These are phyloP conservation scores for Spodoptera picta DNA, from an alignment of 2,888 invertebrate species.

Conservation along the genomic window DNA sequence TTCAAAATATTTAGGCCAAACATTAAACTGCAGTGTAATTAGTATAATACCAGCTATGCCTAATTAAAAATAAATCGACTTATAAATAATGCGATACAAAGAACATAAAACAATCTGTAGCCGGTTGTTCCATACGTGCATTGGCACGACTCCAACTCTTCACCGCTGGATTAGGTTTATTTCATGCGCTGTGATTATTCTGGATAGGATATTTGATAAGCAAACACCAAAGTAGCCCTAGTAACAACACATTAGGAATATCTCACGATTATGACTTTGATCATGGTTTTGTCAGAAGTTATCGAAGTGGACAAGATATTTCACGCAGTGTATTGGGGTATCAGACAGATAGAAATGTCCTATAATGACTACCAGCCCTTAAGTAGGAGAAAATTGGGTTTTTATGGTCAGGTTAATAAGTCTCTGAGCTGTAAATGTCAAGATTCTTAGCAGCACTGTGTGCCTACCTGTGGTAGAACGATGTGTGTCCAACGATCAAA, in stretches of 20 bases:
- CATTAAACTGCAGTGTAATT: too few relatives aligned
- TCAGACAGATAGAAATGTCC: too few relatives aligned
- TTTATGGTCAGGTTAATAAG: too few relatives aligned
- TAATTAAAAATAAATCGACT: conserved; percentile 36
- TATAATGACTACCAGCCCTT: too few relatives aligned
- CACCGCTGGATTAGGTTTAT: conserved; percentile 48
- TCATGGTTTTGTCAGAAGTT: neutral
- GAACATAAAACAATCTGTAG: conserved; percentile 45
- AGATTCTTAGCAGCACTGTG: too few relatives aligned
- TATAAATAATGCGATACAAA: conserved; percentile 43
- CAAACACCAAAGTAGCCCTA: conserved; percentile 8
- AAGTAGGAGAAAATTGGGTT: too few relatives aligned
- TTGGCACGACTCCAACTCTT: conserved; percentile 61
- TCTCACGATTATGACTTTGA: neutral
- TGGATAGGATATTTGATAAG: conserved; percentile 47
- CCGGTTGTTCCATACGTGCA: conserved; percentile 47
- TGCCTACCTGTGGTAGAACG: too few relatives aligned
- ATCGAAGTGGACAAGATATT: neutral
- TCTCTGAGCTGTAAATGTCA: too few relatives aligned
- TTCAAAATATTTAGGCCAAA: too few relatives aligned
- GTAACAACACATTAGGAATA: conserved; percentile 5
- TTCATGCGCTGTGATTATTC: conserved; percentile 47
- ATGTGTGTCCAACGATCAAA: too few relatives aligned
- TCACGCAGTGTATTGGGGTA: too few relatives aligned
- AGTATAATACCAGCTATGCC: neutral